Percentiles rank a stretch among this genome's conserved stretches.
Evolutionary conservation across 1,140 invertebrate species (phyloP).

Genomic region (Ectropis grisescens): DNA sequence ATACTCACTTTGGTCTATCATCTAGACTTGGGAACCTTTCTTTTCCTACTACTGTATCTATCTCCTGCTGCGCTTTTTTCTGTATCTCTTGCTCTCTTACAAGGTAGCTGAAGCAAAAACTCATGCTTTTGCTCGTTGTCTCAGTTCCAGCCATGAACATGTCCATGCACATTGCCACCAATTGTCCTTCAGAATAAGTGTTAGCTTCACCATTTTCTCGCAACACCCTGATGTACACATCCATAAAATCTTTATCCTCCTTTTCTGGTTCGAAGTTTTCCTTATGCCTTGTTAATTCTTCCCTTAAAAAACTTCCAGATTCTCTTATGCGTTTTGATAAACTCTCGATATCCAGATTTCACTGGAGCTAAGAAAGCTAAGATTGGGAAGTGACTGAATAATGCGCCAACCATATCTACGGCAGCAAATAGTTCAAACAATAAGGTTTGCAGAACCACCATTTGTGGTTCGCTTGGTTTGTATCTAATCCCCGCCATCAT

Average conservation of each 20-base stretch:
- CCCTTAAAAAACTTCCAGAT: constrained; percentile 80
- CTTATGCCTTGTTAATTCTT: constrained; percentile 83
- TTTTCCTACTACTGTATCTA: constrained; percentile 81
- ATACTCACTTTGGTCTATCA: constrained; percentile 80
- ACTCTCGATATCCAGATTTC: constrained; percentile 81
- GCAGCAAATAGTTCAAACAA: constrained; percentile 78
- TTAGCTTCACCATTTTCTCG: constrained; percentile 66
- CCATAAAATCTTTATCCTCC: constrained; percentile 86
- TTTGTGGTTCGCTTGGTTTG: constrained; percentile 74
- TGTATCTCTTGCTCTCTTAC: constrained; percentile 85
- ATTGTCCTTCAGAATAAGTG: constrained; percentile 75
- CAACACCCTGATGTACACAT: constrained; percentile 82
- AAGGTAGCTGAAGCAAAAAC: constrained; percentile 84
- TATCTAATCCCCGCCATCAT: constrained; percentile 87
- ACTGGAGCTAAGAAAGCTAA: constrained; percentile 81
- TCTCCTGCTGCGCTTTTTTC: constrained; percentile 82
- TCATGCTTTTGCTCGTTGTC: constrained; percentile 83
- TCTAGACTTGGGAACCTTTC: constrained; percentile 76
- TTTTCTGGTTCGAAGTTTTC: constrained; percentile 71
- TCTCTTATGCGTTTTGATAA: constrained; percentile 76
- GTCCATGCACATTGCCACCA: constrained; percentile 83
- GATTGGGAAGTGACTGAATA: constrained; percentile 85
- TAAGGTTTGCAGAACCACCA: constrained; percentile 77
- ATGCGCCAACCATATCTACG: constrained; percentile 82
- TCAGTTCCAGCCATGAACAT: constrained; percentile 88